Base-by-base conservation (phyloP, 2,888 invertebrate species). In the Nezara viridula region DNA sequence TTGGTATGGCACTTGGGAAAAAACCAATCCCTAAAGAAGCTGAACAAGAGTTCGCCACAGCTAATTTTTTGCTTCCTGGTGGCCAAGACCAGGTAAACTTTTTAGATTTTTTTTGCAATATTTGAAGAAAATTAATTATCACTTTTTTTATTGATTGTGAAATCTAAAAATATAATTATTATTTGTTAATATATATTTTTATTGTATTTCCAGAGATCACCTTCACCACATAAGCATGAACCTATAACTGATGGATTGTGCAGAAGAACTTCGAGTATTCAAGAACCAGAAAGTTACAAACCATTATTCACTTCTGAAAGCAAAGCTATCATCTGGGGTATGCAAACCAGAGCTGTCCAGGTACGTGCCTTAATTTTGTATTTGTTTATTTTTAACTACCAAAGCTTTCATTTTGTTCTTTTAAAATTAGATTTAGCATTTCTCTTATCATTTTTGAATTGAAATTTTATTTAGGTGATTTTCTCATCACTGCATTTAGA, bases 301-400 rank as follows among this genome's bases (percentile, higher is more conserved):
- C 95, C 96, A 44, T 94, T 98, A 90, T 98, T 98, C 94, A 95
- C 95, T n/a, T 95, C 95, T 91, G 94, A 95, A 90, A 99, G 98
- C 21, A 97, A 97, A 92, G 96, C 98, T 19, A 98, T 99, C 92
- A 96, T 99, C 37, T 99, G 99, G 99, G 99, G 99, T 90, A 99
- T 99, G 98, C 99, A 99, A 94, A 97, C 97, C 85, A 94, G 98
- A 90, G 99, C 99, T 40, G 98, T 99, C 16, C 98, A 97, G 92
- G 92, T 93, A 90, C 32, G 37, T 73, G 6, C 44, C 44, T 7
- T 44, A 44, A 10, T 44, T 44, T 44, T 5, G 44, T 44, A 44
- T 44, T 44, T 44, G 44, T 44, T 7, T 44, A 44, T 44, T 44
- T 44, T 44, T 44, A 7, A 44, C 10, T 44, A 44, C 44, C 44